Base-by-base conservation (phyloP, 2,113 vertebrate genomes). In the Pithys albifrons region DNA sequence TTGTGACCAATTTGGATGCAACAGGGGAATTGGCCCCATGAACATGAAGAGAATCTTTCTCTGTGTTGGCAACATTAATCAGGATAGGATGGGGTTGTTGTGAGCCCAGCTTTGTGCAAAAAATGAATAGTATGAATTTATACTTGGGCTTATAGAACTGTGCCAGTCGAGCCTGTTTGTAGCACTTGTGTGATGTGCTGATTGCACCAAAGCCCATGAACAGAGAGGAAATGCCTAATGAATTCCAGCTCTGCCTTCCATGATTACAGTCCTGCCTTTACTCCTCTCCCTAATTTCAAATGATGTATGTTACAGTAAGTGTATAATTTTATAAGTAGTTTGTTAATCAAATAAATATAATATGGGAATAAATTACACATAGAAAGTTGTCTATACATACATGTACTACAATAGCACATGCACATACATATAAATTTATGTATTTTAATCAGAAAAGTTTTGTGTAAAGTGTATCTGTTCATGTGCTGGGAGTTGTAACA, bases 21-120 rank as follows among this genome's bases (percentile, higher is more conserved):
- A 7, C 8, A 25, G 41, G 49, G 43, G 31, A 70, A 54, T 57
- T 8, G 2, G 52, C 35, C 61, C 12, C 4, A 0, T 12, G 39
- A 59, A n/a, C 1, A 2, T n/a, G 24, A 39, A 52, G 39, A 20
- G 23, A 80, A 80, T 74, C 51, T 35, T 59, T 92, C 31, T 79
- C 1, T 31, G 5, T 27, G 2, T 28, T 70, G 54, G 31, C 69
- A 49, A 0, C 0, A 3, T 61, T 77, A 62, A 54, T 48, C 14
- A 17, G 59, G 61, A 41, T 35, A 17, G 54, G 66, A 41, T 39
- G 33, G 59, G 57, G 35, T 61, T 12, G 55, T 83, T 79, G 67
- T 72, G 41, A 92, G 75, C 71, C 35, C 57, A 64, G 35, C 57
- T 43, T 71, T 64, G 61, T 31, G 10, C 46, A 37, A 15, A 57